Evolutionary conservation across 2,113 vertebrate genomes (phyloP), one percentile per base, ranked within the genome.

Genomic region (Pholis gunnellus): DNA sequence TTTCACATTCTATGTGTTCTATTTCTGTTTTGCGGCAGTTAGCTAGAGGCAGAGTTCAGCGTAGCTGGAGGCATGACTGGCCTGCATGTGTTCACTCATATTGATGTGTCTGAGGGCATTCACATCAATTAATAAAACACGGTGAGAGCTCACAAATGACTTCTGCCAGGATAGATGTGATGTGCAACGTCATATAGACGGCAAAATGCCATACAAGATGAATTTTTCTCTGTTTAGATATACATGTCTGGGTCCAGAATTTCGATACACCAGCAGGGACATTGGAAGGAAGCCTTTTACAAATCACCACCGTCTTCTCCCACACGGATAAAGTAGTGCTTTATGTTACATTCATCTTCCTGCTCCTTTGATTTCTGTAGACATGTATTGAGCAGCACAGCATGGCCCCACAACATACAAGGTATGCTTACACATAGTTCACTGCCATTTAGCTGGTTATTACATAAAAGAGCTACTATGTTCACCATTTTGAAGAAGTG

Each of bases 1-100:
- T 25, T 27, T 50, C 31, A 11, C 2, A 6, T 36, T 75, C 44
- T 64, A 10, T 50, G 10, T 10, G 66, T 48, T 69, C 29, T 69
- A 50, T 69, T 69, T 69, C 40, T 50, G 65, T 46, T n/a, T 25
- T 60, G 75, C 27, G 31, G 64, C 75, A 57, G 52, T 29, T 61
- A 69, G 40, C 40, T 60, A 9, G 52, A 76, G 22, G 60, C 6
- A 9, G 46, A 42, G 50, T 27, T 57, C 54, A 50, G 13, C 25
- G 20, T 4, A 36, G 40, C 34, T 48, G 20, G 10, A 76, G 36
- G 40, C 31, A 40, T 70, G 15, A 36, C 50, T 42, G 50, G 10
- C 42, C 17, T 25, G 15, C 17, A 6, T 38, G 34, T 48, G 57
- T 34, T 34, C 18, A 61, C 44, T 63, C 42, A 31, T 31, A 11